A percentile compares a stretch with the other conserved stretches of the same genome.
phyloP scores from a whole-genome alignment of 1,140 invertebrate genomes.

The Aphidius gifuensis region DNA sequence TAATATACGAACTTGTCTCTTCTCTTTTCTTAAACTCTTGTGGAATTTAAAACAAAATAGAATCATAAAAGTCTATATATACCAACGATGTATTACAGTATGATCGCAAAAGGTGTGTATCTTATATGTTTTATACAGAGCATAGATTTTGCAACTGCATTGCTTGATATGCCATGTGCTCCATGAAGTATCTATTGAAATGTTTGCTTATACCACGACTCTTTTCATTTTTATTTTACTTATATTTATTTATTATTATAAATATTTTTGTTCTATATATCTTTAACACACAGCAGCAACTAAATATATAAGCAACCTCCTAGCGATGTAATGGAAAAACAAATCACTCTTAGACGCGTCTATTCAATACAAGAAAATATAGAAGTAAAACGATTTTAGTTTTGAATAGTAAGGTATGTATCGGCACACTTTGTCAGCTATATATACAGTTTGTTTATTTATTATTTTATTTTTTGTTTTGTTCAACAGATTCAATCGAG shows the following conservation, averaged over 20 bases:
- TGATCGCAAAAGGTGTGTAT: too few species aligned
- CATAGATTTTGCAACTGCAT: too few species aligned
- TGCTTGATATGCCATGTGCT: too few species aligned
- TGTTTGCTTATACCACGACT: background rate
- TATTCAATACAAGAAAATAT: background rate
- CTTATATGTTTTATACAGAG: too few species aligned
- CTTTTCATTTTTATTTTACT: background rate
- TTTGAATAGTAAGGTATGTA: background rate
- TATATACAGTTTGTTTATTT: background rate
- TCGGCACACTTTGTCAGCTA: conserved; percentile 14
- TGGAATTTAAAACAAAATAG: conserved; percentile 8
- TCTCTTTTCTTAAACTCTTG: background rate
- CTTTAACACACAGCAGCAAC: too few species aligned
- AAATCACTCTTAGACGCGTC: background rate
- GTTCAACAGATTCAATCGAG: conserved; percentile 6
- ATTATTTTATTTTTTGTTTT: conserved; percentile 10
- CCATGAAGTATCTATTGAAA: too few species aligned
- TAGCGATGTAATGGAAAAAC: conserved; percentile 1
- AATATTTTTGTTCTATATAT: too few species aligned
- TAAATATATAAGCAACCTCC: too few species aligned
- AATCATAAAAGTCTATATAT: background rate
- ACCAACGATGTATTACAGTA: background rate
- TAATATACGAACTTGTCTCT: conserved; percentile 7
- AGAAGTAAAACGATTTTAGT: background rate
- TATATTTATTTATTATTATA: background rate